These are phyloP conservation scores for Anarhynchus alexandrinus DNA, from an alignment of 2,113 vertebrate genomes.

Conservation along the genomic window DNA sequence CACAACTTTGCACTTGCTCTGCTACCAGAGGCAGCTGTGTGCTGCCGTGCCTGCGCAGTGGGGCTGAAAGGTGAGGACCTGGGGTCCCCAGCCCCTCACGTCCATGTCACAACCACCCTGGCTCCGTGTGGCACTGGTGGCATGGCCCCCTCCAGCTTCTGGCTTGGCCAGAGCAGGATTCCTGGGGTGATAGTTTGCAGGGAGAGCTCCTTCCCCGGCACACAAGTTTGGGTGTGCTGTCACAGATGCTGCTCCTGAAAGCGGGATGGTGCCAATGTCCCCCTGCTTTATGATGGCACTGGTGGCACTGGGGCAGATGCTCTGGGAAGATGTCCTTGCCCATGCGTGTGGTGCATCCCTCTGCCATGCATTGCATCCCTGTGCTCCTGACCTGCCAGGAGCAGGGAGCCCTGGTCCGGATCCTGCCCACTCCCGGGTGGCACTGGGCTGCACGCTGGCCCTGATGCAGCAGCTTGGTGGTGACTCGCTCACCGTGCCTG, in stretches of 20 bases:
- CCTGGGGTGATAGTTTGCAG: not conserved
- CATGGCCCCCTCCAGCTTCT: not conserved
- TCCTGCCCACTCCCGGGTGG: not conserved
- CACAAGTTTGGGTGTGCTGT: not conserved
- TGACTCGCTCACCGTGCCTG: not conserved
- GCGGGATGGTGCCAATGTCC: not conserved
- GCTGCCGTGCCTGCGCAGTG: not conserved
- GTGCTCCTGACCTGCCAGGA: not conserved
- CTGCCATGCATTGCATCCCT: not conserved
- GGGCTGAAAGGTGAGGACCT: fast-evolving
- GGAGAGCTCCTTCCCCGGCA: not conserved
- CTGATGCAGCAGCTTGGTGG: not conserved
- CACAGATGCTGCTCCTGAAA: not conserved
- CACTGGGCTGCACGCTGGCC: fast-evolving
- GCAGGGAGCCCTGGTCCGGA: not conserved
- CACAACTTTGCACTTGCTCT: not conserved
- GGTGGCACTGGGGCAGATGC: not conserved
- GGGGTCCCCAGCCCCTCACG: not conserved
- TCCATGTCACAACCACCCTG: not conserved
- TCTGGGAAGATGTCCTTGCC: not conserved
- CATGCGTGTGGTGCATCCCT: fast-evolving
- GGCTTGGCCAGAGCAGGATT: not conserved
- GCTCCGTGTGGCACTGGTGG: fast-evolving
- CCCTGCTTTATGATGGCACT: not conserved
- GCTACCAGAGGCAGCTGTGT: not conserved